A percentile compares a stretch with the other conserved stretches of the same genome.
Evolutionary conservation across 2,113 vertebrate species (phyloP).

Genomic region (Alligator sinensis): DNA sequence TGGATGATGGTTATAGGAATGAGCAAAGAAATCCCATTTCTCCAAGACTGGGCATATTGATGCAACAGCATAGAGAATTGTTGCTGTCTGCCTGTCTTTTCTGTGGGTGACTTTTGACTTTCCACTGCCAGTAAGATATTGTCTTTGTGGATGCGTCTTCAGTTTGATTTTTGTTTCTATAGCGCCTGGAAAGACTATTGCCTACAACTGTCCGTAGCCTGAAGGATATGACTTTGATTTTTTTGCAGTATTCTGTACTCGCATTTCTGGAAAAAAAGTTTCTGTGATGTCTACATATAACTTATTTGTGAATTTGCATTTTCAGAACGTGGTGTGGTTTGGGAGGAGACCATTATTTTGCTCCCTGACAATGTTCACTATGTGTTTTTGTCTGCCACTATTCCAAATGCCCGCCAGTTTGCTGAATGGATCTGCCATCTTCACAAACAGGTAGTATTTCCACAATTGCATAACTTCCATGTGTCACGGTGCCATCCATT

Average conservation of each 20-base stretch:
- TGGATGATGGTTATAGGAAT: not conserved
- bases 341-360: slow-evolving; percentile 99
- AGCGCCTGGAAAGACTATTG: not conserved
- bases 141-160: not conserved
- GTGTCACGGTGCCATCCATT: not conserved
- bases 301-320: not conserved
- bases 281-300: not conserved
- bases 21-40: not conserved
- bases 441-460: slow-evolving; percentile 90
- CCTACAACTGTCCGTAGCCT: rapidly evolving
- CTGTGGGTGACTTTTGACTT: not conserved
- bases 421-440: slow-evolving; percentile 99
- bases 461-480: rapidly evolving
- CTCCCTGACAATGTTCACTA: slow-evolving; percentile 98
- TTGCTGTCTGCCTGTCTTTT: not conserved
- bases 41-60: not conserved
- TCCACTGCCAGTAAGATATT: not conserved
- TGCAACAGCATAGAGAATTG: not conserved
- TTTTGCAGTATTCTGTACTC: not conserved
- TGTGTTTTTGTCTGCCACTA: slow-evolving; percentile 97
- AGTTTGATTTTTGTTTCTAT: not conserved
- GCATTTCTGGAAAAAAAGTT: not conserved
- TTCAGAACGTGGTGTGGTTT: slow-evolving; percentile 96
- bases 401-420: slow-evolving; percentile 97
- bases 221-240: not conserved